Base-by-base conservation (phyloP, 1,140 invertebrate genomes). In the Babylonia areolata region DNA sequence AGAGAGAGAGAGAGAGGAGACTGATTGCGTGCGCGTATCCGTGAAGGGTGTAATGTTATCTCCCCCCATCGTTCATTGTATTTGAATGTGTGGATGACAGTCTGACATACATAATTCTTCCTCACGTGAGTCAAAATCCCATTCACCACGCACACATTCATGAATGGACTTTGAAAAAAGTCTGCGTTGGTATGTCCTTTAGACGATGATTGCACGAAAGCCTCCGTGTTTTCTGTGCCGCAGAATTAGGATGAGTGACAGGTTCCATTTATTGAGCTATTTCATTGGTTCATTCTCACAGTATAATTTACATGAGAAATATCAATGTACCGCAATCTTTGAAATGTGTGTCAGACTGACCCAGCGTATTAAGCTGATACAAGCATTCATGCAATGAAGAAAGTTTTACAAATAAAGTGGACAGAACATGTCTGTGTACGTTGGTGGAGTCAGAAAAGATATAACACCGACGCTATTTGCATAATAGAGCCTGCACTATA, bases 221-320 rank as follows among this genome's bases (percentile, higher is more conserved):
- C 35, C 42, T 17, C 78, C 23, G 39, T 2, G 78, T 80, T 40
- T 46, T 28, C 78, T 33, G 42, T 37, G 84, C 46, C 11, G 31
- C 37, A 54, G 54, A 73, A 31, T 42, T 84, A 51, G 54, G 31
- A 40, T 89, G 85, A 89, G 85, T 89, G 87, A 89, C 88, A 89
- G 85, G 83, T 64, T 83, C 73, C 82, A 58, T 42, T 51, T 69
- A 79, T 37, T 69, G 81, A 82, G 86, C 77, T 23, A 69, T 88
- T 87, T 87, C 79, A 89, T 89, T 89, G 88, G 88, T 84, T 79
- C 78, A 71, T 78, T 85, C 58, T 37, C 69, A 86, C 73, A 75
- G 80, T 81, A 81, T 89, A 88, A 89, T 89, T 89, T 89, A 89
- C 88, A 89, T 89, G 87, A 87, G 88, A 89, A 89, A 89, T 88